phyloP scores from a whole-genome alignment of 2,113 vertebrate species.

The Barnardius zonarius region DNA sequence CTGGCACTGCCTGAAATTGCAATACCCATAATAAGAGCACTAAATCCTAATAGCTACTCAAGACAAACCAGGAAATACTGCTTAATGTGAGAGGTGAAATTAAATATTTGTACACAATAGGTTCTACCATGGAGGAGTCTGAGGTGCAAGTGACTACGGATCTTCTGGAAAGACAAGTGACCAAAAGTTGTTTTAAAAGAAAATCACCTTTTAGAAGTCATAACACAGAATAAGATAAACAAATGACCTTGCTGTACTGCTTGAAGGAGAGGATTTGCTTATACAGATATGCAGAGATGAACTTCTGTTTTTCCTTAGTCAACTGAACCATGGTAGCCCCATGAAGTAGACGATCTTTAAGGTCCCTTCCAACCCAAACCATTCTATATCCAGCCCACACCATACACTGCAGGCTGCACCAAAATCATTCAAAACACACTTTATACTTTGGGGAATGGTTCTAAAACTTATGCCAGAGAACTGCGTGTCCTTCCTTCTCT shows the following conservation, averaged over 20 bases:
- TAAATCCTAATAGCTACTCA: conserved; percentile 33
- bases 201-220: neutral
- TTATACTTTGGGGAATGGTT: neutral
- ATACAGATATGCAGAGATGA: neutral
- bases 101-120: neutral
- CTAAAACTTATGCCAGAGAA: neutral
- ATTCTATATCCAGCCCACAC: neutral
- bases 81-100: neutral
- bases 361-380: neutral
- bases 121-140: neutral
- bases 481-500: neutral
- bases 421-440: neutral
- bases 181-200: neutral
- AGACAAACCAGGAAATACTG: neutral
- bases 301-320: neutral
- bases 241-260: neutral
- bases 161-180: neutral
- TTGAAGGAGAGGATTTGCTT: neutral
- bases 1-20: conserved; percentile 50
- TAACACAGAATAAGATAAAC: neutral
- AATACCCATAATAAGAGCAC: conserved; percentile 22
- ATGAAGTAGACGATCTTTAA: neutral
- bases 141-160: neutral
- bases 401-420: neutral
- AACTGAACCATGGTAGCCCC: neutral